Conservation (phyloP, 2,797 vertebrate genomes). For the Astyanax mexicanus region DNA sequence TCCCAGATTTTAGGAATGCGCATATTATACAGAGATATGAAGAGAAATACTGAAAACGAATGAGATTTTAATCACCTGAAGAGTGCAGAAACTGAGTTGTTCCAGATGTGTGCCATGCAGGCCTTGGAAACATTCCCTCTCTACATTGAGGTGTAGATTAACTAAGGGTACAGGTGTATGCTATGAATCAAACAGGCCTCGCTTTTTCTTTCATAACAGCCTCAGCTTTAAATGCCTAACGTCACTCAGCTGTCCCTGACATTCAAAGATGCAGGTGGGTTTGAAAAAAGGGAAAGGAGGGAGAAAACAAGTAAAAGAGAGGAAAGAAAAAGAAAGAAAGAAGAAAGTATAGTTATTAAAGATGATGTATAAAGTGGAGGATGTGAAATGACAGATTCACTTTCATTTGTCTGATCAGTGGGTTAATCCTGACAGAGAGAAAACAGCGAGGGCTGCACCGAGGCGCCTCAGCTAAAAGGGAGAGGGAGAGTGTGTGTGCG, state of each 20-base stretch:
- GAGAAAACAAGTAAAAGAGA: conserved; percentile 59
- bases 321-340: conserved; percentile 64
- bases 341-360: conserved; percentile 76
- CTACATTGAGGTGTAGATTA: conserved; percentile 35
- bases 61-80: background rate
- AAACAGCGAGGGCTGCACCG: conserved; percentile 21
- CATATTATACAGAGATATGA: background rate
- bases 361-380: conserved; percentile 74
- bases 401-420: conserved; percentile 80
- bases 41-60: conserved; percentile 24
- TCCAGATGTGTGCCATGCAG: conserved; percentile 34
- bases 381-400: conserved; percentile 74
- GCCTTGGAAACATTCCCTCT: conserved; percentile 6
- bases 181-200: conserved; percentile 69
- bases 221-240: conserved; percentile 68
- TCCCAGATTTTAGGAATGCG: conserved; percentile 1
- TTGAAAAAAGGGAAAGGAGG: conserved; percentile 39
- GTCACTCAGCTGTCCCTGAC: conserved; percentile 65
- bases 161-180: conserved; percentile 30
- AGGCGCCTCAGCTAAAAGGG: background rate
- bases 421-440: conserved; percentile 78
- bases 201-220: conserved; percentile 71
- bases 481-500: conserved; percentile 35
- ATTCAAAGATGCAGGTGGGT: conserved; percentile 38
- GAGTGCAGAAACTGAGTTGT: conserved; percentile 23